These are phyloP conservation scores for Dinocampus coccinellae DNA, from an alignment of 2,888 invertebrate genomes.

Conservation along the genomic window DNA sequence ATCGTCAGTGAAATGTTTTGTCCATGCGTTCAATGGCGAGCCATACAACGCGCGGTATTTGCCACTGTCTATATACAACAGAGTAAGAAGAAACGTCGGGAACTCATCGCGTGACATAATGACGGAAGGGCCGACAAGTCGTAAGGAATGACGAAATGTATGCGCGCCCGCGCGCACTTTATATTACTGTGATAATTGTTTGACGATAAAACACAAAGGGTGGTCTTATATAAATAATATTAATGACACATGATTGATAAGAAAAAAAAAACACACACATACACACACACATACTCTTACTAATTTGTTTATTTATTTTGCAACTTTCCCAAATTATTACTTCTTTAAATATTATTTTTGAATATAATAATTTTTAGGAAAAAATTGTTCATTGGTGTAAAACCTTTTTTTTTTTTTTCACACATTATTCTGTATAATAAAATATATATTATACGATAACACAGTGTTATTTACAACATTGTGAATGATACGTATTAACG, in stretches of 20 bases:
- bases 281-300: no score
- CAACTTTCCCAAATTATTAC: no score
- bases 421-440: no score
- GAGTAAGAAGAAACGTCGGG: slow-evolving; percentile 23
- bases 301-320: no score
- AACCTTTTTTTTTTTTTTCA: no score
- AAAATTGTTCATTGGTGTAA: no score
- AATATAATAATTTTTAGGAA: no score
- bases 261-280: not conserved
- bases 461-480: no score
- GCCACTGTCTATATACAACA: not conserved
- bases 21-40: slow-evolving; percentile 16
- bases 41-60: not conserved
- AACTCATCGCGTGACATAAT: slow-evolving; percentile 44
- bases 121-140: slow-evolving; percentile 45
- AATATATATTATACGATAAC: no score
- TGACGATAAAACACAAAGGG: slow-evolving; percentile 9
- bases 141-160: slow-evolving; percentile 29
- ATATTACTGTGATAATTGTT: slow-evolving; percentile 22
- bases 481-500: no score
- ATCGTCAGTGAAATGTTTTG: slow-evolving; percentile 47
- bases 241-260: not conserved
- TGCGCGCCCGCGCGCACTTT: not conserved
- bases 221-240: slow-evolving; percentile 23
- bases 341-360: no score